phyloP scores from a whole-genome alignment of 2,113 vertebrate genomes.

The Todiramphus saurophagus region DNA sequence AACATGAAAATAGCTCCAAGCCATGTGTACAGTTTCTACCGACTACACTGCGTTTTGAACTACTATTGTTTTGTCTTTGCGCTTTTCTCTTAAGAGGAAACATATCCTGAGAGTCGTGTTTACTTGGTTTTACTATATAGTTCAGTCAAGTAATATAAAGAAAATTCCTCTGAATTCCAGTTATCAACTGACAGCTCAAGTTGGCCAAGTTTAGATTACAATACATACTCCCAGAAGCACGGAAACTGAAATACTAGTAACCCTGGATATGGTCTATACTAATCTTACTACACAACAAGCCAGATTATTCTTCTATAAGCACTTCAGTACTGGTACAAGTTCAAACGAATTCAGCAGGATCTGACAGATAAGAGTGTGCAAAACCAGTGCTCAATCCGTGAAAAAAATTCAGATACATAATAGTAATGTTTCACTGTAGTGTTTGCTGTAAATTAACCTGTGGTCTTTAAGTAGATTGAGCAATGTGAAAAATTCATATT shows the following conservation, averaged over 20 bases:
- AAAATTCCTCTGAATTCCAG: background rate
- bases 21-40: background rate
- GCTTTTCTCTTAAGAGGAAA: background rate
- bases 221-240: background rate
- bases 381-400: background rate
- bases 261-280: background rate
- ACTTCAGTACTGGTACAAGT: background rate
- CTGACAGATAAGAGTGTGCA: background rate
- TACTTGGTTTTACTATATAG: background rate
- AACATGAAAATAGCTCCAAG: background rate
- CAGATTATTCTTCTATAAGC: background rate
- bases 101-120: background rate
- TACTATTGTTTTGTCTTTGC: background rate
- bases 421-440: background rate
- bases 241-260: background rate
- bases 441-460: background rate
- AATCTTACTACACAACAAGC: background rate
- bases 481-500: background rate
- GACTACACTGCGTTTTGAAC: background rate
- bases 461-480: background rate
- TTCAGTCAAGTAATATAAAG: background rate
- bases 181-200: background rate
- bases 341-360: background rate
- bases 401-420: background rate
- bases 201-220: background rate